Conservation (phyloP, 2,797 vertebrate genomes). For the Takifugu rubripes region DNA sequence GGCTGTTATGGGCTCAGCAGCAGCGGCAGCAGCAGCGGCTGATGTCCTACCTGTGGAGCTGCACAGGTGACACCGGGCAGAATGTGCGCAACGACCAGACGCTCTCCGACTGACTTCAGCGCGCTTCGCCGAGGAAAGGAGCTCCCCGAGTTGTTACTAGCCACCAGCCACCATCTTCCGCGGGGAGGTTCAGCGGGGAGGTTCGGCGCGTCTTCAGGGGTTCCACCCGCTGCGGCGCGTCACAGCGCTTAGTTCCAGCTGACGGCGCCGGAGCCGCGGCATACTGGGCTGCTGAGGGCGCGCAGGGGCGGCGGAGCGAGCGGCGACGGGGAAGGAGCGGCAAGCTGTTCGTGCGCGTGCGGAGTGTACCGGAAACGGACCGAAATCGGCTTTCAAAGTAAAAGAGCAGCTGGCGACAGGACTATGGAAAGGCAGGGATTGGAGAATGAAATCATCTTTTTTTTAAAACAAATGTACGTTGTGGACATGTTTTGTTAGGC, state of each 20-base stretch:
- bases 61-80: slow-evolving; percentile 44
- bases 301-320: slow-evolving; percentile 13
- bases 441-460: not conserved
- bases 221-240: slow-evolving; percentile 10
- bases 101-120: slow-evolving; percentile 58
- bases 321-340: slow-evolving; percentile 14
- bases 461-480: not conserved
- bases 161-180: slow-evolving; percentile 52
- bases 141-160: slow-evolving; percentile 51
- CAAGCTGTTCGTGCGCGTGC: not conserved
- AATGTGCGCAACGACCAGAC: slow-evolving; percentile 35
- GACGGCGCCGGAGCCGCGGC: slow-evolving; percentile 20
- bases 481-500: too few relatives aligned
- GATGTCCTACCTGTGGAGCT: slow-evolving; percentile 63
- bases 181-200: slow-evolving; percentile 7
- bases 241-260: slow-evolving; percentile 26
- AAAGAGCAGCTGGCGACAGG: not conserved
- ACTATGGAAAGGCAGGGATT: not conserved
- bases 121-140: slow-evolving; percentile 33
- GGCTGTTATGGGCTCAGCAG: not conserved
- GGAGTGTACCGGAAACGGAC: not conserved
- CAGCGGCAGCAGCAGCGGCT: not conserved
- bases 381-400: slow-evolving; percentile 30
- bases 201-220: slow-evolving; percentile 18
- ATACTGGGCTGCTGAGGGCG: not conserved